A percentile compares a stretch with the other conserved stretches of the same genome.
phyloP scores from a whole-genome alignment of 2,888 invertebrate genomes.

The Cerastis rubricosa region DNA sequence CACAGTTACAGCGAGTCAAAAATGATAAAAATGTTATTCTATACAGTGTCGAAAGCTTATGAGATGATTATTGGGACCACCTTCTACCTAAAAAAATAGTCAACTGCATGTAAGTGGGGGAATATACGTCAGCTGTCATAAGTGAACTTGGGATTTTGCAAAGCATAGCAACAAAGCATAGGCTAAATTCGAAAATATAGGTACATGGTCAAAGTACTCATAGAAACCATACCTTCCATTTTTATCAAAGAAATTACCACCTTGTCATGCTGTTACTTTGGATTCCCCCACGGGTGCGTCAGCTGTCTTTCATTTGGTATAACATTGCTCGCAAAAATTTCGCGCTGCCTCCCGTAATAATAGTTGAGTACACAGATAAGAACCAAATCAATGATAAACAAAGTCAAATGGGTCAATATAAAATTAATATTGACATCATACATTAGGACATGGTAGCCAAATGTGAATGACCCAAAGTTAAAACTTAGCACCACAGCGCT shows the following conservation, averaged over 20 bases:
- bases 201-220: neutral
- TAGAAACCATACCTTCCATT: neutral
- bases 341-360: neutral
- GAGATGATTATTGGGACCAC: neutral
- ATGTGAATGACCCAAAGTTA: constrained; percentile 26
- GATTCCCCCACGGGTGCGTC: neutral
- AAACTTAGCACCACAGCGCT: neutral
- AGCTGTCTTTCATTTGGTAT: neutral
- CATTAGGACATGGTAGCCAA: neutral
- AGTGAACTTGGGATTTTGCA: neutral
- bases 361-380: neutral
- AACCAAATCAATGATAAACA: neutral
- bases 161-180: neutral
- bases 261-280: neutral
- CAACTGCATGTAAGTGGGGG: neutral
- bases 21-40: too few relatives aligned
- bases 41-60: neutral
- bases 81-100: neutral
- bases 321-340: neutral
- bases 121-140: neutral
- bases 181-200: neutral
- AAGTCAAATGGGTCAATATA: neutral
- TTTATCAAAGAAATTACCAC: too few relatives aligned
- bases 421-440: neutral
- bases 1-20: neutral